A percentile compares a stretch with the other conserved stretches of the same genome.
These are phyloP conservation scores for Drosophila varians DNA, from an alignment of 1,140 invertebrate species.

Conservation along the genomic window DNA sequence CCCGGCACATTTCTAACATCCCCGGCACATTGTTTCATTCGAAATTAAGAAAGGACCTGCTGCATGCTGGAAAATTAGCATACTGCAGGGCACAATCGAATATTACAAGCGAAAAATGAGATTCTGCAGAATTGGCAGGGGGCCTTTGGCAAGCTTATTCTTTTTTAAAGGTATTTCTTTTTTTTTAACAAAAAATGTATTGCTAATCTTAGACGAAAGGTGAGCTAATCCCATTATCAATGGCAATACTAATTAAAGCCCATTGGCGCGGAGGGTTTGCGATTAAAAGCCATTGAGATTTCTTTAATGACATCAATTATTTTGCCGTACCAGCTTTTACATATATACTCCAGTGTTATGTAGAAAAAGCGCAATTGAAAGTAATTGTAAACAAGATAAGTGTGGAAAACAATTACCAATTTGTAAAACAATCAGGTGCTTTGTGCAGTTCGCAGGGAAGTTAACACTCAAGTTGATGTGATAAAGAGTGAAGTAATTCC, in stretches of 20 bases:
- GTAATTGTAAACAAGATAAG: background rate
- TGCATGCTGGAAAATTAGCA: conserved; percentile 47
- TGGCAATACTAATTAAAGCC: background rate
- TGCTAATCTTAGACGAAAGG: conserved; percentile 4
- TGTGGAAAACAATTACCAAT: background rate
- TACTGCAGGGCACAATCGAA: conserved; percentile 6
- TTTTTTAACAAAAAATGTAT: too few relatives aligned
- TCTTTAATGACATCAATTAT: background rate
- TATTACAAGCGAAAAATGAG: conserved; percentile 13
- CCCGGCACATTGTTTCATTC: conserved; percentile 63
- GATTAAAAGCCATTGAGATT: conserved; percentile 18
- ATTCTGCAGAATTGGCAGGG: background rate
- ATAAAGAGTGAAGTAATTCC: background rate
- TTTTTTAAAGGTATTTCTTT: background rate
- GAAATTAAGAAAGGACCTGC: conserved; percentile 68
- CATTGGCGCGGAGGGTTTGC: conserved; percentile 1
- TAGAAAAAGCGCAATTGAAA: background rate
- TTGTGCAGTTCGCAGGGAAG: background rate
- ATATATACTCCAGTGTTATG: background rate
- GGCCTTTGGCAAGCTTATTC: background rate
- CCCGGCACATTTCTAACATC: background rate
- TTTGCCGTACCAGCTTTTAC: background rate
- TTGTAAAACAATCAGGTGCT: background rate
- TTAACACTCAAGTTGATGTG: background rate
- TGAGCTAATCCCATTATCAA: conserved; percentile 30